A percentile compares a stretch with the other conserved stretches of the same genome.
These are phyloP conservation scores for Morus bassanus DNA, from an alignment of 2,797 vertebrate genomes.

Conservation along the genomic window DNA sequence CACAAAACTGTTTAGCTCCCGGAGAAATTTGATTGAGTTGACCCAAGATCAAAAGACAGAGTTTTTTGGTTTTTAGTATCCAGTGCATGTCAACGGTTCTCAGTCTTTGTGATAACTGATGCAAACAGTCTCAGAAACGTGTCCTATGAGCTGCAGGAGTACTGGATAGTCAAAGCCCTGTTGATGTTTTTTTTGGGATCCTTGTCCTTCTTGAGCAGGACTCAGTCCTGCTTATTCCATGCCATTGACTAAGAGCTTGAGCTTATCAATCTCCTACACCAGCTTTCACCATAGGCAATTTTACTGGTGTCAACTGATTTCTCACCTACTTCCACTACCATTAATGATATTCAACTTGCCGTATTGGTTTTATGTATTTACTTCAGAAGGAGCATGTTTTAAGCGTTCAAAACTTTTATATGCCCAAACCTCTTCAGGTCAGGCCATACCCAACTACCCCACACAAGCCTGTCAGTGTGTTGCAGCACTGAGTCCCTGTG, in stretches of 20 bases:
- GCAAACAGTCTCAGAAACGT: neutral
- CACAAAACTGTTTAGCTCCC: neutral
- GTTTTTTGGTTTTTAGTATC: neutral
- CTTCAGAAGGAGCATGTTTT: neutral
- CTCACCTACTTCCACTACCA: neutral
- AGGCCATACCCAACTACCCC: neutral
- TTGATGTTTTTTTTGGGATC: neutral
- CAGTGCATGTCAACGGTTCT: neutral
- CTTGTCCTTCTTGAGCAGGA: neutral
- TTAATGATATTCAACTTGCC: neutral
- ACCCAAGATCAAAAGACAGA: neutral
- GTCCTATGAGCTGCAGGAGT: neutral
- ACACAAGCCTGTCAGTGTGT: neutral
- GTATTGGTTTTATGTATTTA: neutral
- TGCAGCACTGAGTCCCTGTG: neutral
- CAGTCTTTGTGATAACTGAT: neutral
- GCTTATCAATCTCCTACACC: neutral
- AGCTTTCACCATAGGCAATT: neutral
- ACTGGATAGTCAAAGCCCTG: neutral
- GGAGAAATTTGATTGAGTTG: neutral
- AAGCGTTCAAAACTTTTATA: neutral
- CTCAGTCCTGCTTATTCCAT: neutral
- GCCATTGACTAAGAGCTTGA: neutral
- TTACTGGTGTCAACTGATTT: neutral
- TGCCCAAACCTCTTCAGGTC: neutral